These are phyloP conservation scores for Atrichornis clamosus DNA, from an alignment of 2,113 vertebrate species.

Conservation along the genomic window DNA sequence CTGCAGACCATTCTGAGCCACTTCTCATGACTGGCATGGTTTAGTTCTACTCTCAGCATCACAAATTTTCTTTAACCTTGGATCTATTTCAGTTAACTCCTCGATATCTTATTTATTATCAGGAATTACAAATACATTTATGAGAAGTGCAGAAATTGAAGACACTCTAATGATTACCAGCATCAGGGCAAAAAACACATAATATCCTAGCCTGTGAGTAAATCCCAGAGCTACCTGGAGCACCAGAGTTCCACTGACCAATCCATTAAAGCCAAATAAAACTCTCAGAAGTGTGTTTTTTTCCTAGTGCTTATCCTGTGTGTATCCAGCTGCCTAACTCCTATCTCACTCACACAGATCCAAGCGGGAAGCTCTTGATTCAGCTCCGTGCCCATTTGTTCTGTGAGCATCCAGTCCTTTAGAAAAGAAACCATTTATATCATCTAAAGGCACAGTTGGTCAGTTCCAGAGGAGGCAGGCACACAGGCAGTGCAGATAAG, in stretches of 20 bases:
- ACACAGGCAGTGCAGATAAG: not conserved
- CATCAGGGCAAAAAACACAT: not conserved
- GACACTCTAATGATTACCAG: not conserved
- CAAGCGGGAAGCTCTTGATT: not conserved
- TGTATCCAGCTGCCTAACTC: not conserved
- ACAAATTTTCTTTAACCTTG: not conserved
- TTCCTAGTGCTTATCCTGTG: not conserved
- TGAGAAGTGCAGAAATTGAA: not conserved
- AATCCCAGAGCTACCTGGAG: not conserved
- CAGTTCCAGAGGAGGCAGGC: not conserved
- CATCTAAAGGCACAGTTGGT: not conserved
- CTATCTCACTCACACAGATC: constrained; percentile 3
- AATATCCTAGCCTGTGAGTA: not conserved
- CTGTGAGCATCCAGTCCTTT: not conserved
- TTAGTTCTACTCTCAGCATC: not conserved
- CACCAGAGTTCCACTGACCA: not conserved
- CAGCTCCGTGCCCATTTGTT: not conserved
- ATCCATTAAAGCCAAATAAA: not conserved
- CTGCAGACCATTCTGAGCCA: not conserved
- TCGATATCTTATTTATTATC: not conserved
- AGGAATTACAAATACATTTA: not conserved
- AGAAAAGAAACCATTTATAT: not conserved
- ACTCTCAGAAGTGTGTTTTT: not conserved
- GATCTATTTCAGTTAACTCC: not conserved
- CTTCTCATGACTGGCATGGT: not conserved